These are phyloP conservation scores for Nyctereutes procyonoides DNA, from an alignment of 2,113 vertebrate species.

Conservation along the genomic window DNA sequence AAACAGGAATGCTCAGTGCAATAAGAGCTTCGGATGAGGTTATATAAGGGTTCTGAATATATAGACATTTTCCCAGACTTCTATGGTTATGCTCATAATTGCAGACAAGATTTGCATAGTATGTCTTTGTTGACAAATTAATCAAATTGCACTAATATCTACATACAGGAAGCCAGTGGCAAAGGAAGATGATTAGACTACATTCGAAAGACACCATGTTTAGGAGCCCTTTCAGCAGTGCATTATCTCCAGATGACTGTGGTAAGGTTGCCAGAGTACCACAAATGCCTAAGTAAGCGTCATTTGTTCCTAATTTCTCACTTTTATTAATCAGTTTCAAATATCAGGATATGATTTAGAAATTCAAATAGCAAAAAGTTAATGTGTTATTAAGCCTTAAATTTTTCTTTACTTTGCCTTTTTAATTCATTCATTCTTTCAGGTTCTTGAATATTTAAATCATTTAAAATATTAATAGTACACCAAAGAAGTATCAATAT, in stretches of 20 bases:
- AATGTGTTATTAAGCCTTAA: slow-evolving; percentile 33
- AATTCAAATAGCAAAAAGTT: slow-evolving; percentile 38
- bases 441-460: slow-evolving; percentile 63
- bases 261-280: neutral
- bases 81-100: neutral
- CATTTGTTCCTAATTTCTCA: slow-evolving; percentile 39
- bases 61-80: neutral
- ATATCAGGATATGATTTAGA: slow-evolving; percentile 35
- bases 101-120: neutral
- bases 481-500: slow-evolving; percentile 10
- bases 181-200: neutral
- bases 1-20: neutral
- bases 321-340: neutral
- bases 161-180: neutral
- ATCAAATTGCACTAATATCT: neutral
- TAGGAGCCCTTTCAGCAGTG: neutral
- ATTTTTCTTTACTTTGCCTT: slow-evolving; percentile 52
- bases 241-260: neutral
- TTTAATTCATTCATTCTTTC: slow-evolving; percentile 53
- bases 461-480: slow-evolving; percentile 63
- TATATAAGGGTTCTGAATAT: neutral
- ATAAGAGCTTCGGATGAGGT: neutral
- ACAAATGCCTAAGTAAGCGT: neutral
- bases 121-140: slow-evolving; percentile 2
- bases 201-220: neutral